phyloP scores from a whole-genome alignment of 2,797 vertebrate species.

The Pipistrellus pipistrellus region DNA sequence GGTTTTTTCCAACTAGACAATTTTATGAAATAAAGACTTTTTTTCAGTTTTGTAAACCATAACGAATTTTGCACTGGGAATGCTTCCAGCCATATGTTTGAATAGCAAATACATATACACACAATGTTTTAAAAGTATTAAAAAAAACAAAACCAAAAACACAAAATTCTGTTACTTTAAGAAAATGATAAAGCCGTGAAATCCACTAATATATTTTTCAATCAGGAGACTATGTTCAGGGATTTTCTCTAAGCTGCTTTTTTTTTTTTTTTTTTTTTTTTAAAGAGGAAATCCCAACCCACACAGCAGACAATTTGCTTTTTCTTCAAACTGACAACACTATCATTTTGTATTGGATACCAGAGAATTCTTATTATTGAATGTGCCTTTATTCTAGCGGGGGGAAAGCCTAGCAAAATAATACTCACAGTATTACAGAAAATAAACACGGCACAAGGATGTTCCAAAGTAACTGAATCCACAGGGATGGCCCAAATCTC shows the following conservation, averaged over 20 bases:
- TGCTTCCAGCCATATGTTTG: not conserved
- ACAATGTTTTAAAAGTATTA: conserved; percentile 44
- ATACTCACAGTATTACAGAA: conserved; percentile 67
- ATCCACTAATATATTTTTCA: conserved; percentile 82
- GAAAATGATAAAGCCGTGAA: conserved; percentile 74
- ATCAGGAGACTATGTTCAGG: conserved; percentile 73
- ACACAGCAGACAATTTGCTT: conserved; percentile 79
- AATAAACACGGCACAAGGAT: conserved; percentile 62
- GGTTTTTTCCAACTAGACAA: not conserved
- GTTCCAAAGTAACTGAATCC: not conserved
- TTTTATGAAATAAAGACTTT: not conserved
- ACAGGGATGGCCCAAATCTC: not conserved
- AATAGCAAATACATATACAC: not conserved
- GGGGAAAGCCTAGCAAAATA: conserved; percentile 29
- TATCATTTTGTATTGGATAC: conserved; percentile 72
- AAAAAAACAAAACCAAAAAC: no score
- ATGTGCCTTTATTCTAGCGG: conserved; percentile 64
- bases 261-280: conserved; percentile 52
- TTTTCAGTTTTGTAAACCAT: not conserved
- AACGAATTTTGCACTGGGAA: not conserved
- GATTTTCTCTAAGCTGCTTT: conserved; percentile 82
- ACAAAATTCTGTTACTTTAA: conserved; percentile 73
- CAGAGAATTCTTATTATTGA: conserved; percentile 68
- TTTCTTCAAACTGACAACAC: conserved; percentile 77
- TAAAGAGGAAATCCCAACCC: conserved; percentile 72